Evolutionary conservation across 2,797 vertebrate genomes (phyloP).

Genomic region (Remorina albescens): DNA sequence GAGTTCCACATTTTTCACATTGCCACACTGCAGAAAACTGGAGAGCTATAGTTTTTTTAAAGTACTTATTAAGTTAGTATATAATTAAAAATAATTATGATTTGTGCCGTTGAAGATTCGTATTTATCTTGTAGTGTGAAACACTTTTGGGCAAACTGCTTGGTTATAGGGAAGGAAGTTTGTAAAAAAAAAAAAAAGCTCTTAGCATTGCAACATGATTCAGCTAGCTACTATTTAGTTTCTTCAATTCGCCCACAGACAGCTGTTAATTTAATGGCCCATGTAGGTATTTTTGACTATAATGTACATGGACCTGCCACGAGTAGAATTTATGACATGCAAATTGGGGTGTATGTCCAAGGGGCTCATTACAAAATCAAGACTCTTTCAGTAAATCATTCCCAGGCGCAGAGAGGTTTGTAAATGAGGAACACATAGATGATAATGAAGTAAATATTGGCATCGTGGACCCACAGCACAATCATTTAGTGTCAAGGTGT

Average conservation of each 20-base stretch:
- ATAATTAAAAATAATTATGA: not conserved
- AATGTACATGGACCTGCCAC: slow-evolving; percentile 12
- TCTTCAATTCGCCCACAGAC: slow-evolving; percentile 9
- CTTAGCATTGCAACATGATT: not conserved
- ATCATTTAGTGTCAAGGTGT: slow-evolving; percentile 42
- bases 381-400: slow-evolving; percentile 42
- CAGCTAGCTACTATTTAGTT: slow-evolving; percentile 5
- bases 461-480: slow-evolving; percentile 48
- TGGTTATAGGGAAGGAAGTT: not conserved
- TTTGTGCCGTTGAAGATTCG: not conserved
- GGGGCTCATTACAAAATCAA: slow-evolving; percentile 41
- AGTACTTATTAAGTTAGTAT: not conserved
- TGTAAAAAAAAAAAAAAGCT: not conserved
- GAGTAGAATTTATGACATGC: slow-evolving; percentile 28
- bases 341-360: slow-evolving; percentile 12
- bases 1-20: not conserved
- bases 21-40: not conserved
- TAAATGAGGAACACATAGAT: slow-evolving; percentile 56
- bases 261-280: slow-evolving; percentile 18
- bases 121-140: too few species aligned
- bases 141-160: too few species aligned
- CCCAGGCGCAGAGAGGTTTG: slow-evolving; percentile 32
- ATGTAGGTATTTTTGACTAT: slow-evolving; percentile 25
- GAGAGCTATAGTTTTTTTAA: not conserved
- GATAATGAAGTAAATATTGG: slow-evolving; percentile 56